A percentile compares a stretch with the other conserved stretches of the same genome.
Evolutionary conservation across 2,113 vertebrate species (phyloP).

Genomic region (Cairina moschata): DNA sequence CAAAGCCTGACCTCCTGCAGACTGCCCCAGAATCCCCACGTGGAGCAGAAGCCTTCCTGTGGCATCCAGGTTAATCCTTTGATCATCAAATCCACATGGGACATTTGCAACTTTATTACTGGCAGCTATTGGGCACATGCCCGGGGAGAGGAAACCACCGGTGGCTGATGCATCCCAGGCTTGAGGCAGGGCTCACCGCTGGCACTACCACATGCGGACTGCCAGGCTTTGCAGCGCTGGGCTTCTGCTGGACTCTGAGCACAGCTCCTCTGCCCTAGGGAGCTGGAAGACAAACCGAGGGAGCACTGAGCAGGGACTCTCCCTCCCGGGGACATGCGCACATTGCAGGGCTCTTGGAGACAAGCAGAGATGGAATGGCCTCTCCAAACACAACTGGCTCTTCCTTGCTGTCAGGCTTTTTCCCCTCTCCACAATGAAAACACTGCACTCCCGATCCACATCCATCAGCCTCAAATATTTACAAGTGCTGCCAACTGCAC

Average conservation of each 20-base stretch:
- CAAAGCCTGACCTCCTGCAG: background rate
- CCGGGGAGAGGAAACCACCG: background rate
- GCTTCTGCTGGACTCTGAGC: accelerated
- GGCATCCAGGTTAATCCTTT: background rate
- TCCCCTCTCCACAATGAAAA: background rate
- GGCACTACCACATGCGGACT: background rate
- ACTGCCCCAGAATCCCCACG: background rate
- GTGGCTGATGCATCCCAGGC: background rate
- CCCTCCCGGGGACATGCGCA: accelerated
- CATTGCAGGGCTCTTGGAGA: background rate
- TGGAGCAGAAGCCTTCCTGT: background rate
- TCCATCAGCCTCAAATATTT: background rate
- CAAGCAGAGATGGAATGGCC: background rate
- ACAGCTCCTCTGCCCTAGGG: background rate
- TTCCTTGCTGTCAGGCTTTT: background rate
- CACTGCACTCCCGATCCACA: accelerated
- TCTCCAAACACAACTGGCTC: background rate
- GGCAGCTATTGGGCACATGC: background rate
- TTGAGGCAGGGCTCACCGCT: background rate
- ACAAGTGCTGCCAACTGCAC: accelerated
- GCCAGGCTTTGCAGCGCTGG: background rate
- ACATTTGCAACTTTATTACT: background rate
- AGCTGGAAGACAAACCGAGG: background rate
- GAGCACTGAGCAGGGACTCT: background rate
- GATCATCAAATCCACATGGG: background rate